Base-by-base conservation (phyloP, 2,797 vertebrate species). In the Peromyscus nudipes region DNA sequence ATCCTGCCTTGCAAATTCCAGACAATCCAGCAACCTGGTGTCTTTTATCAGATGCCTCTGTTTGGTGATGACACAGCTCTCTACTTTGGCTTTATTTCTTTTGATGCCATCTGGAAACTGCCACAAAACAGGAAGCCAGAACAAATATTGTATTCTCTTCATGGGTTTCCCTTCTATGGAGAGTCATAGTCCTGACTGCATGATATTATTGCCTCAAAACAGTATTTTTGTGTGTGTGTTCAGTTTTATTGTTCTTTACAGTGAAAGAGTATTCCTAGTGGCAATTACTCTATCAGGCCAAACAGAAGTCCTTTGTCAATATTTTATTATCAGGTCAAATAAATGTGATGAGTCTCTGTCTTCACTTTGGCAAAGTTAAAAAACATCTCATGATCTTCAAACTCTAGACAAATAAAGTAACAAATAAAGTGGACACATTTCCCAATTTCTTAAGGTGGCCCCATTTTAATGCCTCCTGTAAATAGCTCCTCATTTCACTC, bases 301-400 rank as follows among this genome's bases (percentile, higher is more conserved):
- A 3, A 1, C 64, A 10, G 12, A 71, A 76, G 6, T 11, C 55
- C n/a, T 90, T 89, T 79, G 49, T 37, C 43, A 19, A 40, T 14
- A 46, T 91, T 93, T 80, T 71, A 85, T 57, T 71, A 71, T 76
- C 16, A 96, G 69, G 69, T n/a, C 88, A 96, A 93, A 92, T 71
- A 57, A 83, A 81, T 80, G 1, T 52, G 81, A 27, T 40, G 27
- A 67, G 31, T 71, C 60, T 71, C 65, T 93, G 29, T 88, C 92
- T 80, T 71, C 23, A 91, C 84, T 92, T 87, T 77, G 73, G 67
- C 34, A 60, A 3, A 83, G 4, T 87, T 86, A 92, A 89, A 96
- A 23, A 55, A 37, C 17, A 55, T 86, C 34, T 46, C 19, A 37
- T 69, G 9, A 57, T 96, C n/a, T 96, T 92, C 12, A 89, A 25